A percentile compares a stretch with the other conserved stretches of the same genome.
Conservation (phyloP, 1,140 invertebrate genomes). For the Drosophila ficusphila region DNA sequence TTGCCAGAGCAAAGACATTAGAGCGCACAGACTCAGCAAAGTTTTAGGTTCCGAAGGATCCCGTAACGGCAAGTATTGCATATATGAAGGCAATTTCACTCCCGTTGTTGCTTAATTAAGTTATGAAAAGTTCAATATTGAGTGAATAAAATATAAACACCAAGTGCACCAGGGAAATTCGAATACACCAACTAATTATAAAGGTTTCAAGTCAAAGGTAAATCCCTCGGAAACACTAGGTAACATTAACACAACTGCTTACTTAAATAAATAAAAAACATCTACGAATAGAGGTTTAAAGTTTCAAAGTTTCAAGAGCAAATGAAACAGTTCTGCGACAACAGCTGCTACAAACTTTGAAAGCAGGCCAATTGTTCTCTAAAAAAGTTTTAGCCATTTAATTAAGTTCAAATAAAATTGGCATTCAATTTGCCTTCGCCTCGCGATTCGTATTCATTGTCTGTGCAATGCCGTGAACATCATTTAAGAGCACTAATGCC, state of each 20-base stretch:
- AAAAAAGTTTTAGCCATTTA: constrained; percentile 51
- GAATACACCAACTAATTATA: not conserved
- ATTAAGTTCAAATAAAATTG: constrained; percentile 63
- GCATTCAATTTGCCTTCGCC: constrained; percentile 42
- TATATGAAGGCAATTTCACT: constrained; percentile 43
- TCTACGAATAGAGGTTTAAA: not conserved
- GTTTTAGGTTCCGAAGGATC: constrained; percentile 5
- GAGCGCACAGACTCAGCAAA: constrained; percentile 14
- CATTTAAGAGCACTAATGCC: constrained; percentile 63
- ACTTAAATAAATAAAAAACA: not conserved
- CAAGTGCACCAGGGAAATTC: not conserved
- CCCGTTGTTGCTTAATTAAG: constrained; percentile 25
- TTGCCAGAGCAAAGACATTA: constrained; percentile 51
- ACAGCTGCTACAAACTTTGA: constrained; percentile 29
- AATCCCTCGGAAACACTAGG: too few species aligned
- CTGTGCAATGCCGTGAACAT: constrained; percentile 39
- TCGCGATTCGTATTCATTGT: constrained; percentile 35
- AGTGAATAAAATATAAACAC: constrained; percentile 24
- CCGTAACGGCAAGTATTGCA: constrained; percentile 7
- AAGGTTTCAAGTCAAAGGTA: too few species aligned
- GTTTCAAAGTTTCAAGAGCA: not conserved
- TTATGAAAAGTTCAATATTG: constrained; percentile 46
- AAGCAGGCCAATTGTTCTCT: too few species aligned
- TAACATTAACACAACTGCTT: too few species aligned
- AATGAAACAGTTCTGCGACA: not conserved